phyloP scores from a whole-genome alignment of 2,888 invertebrate species.

The Conus canariensis region DNA sequence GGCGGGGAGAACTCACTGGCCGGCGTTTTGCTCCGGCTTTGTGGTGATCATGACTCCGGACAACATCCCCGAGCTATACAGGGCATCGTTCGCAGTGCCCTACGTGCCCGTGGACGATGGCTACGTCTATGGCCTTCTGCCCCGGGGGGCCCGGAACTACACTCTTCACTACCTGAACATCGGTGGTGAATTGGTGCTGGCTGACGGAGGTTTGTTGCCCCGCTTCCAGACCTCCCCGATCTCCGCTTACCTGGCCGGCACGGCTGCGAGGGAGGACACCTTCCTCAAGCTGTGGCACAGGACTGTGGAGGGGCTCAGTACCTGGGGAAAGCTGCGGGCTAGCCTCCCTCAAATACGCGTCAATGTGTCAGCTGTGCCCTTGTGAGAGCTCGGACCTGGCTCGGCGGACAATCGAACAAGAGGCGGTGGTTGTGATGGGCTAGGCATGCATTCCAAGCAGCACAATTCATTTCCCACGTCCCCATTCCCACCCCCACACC shows the following conservation, averaged over 20 bases:
- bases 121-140: slow-evolving; percentile 70
- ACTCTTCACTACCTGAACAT: slow-evolving; percentile 76
- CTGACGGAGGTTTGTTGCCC: slow-evolving; percentile 74
- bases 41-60: slow-evolving; percentile 64
- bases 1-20: slow-evolving; percentile 60
- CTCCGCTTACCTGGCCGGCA: slow-evolving; percentile 44
- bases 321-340: slow-evolving; percentile 46
- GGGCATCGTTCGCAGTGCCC: slow-evolving; percentile 59
- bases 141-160: slow-evolving; percentile 47
- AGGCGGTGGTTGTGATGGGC: background rate
- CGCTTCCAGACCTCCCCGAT: slow-evolving; percentile 51
- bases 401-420: background rate
- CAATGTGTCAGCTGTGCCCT: background rate
- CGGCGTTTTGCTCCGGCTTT: slow-evolving; percentile 74
- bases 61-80: slow-evolving; percentile 63
- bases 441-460: background rate
- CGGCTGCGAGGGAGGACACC: slow-evolving; percentile 47
- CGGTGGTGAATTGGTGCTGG: slow-evolving; percentile 93
- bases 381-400: background rate
- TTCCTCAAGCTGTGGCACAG: slow-evolving; percentile 58
- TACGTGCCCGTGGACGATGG: slow-evolving; percentile 74
- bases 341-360: background rate
- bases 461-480: background rate
- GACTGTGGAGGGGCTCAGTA: slow-evolving; percentile 48
- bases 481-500: background rate